Conservation (phyloP, 2,797 vertebrate genomes). For the Furcifer pardalis region DNA sequence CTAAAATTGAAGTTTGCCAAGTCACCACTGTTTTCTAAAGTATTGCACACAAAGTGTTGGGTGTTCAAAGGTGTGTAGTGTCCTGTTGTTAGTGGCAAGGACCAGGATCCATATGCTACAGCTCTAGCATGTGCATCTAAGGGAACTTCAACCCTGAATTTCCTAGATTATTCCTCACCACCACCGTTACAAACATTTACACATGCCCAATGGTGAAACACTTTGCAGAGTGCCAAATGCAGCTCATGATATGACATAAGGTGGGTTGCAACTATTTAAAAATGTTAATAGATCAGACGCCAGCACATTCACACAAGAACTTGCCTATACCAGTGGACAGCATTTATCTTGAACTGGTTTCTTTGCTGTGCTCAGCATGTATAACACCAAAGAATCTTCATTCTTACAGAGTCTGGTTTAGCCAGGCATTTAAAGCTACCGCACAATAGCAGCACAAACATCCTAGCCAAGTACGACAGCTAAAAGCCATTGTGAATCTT, state of each 20-base stretch:
- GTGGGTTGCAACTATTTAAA: neutral
- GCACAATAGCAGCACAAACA: neutral
- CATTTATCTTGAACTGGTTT: conserved; percentile 49
- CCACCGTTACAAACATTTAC: neutral
- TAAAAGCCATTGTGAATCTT: neutral
- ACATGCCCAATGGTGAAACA: neutral
- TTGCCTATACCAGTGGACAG: conserved; percentile 18
- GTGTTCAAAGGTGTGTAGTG: too few species aligned
- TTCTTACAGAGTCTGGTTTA: conserved; percentile 55
- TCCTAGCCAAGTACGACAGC: neutral
- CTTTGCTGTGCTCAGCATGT: conserved; percentile 45
- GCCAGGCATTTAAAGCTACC: conserved; percentile 38
- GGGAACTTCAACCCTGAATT: neutral
- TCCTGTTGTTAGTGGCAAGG: neutral
- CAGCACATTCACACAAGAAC: neutral
- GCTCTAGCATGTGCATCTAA: neutral
- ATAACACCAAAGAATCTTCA: conserved; percentile 47
- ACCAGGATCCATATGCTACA: neutral
- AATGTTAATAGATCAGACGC: neutral
- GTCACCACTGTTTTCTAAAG: too few species aligned
- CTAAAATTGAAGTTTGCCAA: too few species aligned
- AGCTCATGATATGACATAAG: neutral
- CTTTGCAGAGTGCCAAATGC: neutral
- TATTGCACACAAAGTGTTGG: too few species aligned
- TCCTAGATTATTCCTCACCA: neutral